Conservation (phyloP, 2,113 vertebrate species). For the Lagopus leucura region DNA sequence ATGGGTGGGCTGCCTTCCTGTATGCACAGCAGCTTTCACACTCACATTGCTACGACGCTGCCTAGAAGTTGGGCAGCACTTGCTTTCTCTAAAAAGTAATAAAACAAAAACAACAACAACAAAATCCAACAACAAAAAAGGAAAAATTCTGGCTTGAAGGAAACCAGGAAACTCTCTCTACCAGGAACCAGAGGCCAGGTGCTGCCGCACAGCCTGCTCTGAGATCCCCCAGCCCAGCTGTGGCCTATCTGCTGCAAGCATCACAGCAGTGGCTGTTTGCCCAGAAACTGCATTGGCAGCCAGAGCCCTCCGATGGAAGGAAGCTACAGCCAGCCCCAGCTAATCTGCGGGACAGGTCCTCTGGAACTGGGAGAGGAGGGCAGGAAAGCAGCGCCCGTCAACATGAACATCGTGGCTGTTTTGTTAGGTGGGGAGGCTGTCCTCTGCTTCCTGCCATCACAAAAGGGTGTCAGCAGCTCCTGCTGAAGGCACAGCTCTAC, state of each 20-base stretch:
- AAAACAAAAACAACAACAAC: neutral
- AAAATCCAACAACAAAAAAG: no score
- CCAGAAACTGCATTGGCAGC: constrained; percentile 51
- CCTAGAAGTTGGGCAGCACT: neutral
- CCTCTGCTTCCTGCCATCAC: constrained; percentile 44
- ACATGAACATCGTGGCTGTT: neutral
- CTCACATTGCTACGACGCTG: neutral
- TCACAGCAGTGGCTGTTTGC: constrained; percentile 49
- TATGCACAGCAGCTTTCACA: neutral
- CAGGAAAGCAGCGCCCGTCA: neutral
- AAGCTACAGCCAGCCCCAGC: neutral
- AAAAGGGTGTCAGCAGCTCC: constrained; percentile 43
- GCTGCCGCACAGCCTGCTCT: neutral
- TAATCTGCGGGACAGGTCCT: neutral
- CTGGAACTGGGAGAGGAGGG: neutral
- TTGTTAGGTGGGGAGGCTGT: constrained; percentile 26
- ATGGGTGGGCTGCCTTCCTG: neutral
- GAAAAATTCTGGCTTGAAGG: neutral
- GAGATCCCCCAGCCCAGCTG: constrained; percentile 65
- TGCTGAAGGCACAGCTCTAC: constrained; percentile 33
- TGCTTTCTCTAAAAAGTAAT: neutral
- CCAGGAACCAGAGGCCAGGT: neutral
- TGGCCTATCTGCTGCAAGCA: constrained; percentile 46
- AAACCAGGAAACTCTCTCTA: neutral
- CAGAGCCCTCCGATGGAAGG: constrained; percentile 43